phyloP scores from a whole-genome alignment of 2,888 invertebrate genomes.

The Andrena trimmerana region DNA sequence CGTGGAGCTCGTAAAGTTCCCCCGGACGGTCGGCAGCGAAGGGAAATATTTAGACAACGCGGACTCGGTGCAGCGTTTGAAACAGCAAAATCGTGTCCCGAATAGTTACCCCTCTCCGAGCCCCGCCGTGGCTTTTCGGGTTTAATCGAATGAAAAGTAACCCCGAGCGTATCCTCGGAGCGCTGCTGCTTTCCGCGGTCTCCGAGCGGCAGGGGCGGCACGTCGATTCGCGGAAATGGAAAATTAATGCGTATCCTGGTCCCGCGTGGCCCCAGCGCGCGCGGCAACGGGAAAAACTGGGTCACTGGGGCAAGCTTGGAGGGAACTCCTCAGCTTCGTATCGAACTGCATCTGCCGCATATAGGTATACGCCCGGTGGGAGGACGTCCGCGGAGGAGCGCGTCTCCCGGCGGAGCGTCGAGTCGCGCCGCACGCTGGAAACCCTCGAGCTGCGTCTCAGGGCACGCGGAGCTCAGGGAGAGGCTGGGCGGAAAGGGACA shows the following conservation, averaged over 20 bases:
- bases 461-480: neutral
- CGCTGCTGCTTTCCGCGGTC: neutral
- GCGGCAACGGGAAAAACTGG: constrained; percentile 66
- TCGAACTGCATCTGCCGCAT: constrained; percentile 67
- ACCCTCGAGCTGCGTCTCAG: constrained; percentile 5
- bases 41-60: neutral
- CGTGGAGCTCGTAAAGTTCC: neutral
- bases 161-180: neutral
- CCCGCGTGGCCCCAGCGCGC: constrained; percentile 8
- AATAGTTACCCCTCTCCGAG: neutral
- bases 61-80: neutral
- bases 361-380: no score
- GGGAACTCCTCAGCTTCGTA: constrained; percentile 53
- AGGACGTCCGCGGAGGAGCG: neutral
- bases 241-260: constrained; percentile 52
- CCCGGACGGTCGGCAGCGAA: neutral
- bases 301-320: constrained; percentile 74
- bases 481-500: neutral
- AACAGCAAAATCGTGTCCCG: neutral
- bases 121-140: neutral
- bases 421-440: neutral
- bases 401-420: neutral
- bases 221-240: constrained; percentile 51
- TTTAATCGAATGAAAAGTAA: constrained; percentile 31
- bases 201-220: no score